phyloP scores from a whole-genome alignment of 2,888 invertebrate genomes.

The Hirtodrosophila duncani region DNA sequence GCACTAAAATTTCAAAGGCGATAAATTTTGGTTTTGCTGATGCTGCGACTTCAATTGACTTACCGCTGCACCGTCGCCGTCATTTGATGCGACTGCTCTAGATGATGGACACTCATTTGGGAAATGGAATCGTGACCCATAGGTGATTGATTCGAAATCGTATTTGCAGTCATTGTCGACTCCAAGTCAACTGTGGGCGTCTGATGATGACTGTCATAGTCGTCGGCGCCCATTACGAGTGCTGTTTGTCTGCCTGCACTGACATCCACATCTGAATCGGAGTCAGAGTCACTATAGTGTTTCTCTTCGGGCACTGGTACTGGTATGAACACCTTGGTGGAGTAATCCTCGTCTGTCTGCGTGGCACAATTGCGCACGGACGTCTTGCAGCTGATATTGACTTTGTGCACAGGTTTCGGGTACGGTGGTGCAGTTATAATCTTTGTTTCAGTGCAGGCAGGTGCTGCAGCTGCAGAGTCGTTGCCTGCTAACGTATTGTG shows the following conservation, averaged over 20 bases:
- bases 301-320: slow-evolving; percentile 93
- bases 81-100: slow-evolving; percentile 79
- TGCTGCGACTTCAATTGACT: neutral
- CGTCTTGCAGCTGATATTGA: slow-evolving; percentile 87
- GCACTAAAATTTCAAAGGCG: slow-evolving; percentile 39
- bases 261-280: slow-evolving; percentile 85
- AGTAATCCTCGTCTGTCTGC: slow-evolving; percentile 85
- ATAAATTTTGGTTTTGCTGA: neutral
- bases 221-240: slow-evolving; percentile 90
- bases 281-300: slow-evolving; percentile 87
- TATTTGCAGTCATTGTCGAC: slow-evolving; percentile 88
- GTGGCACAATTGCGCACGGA: slow-evolving; percentile 84
- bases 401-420: slow-evolving; percentile 86
- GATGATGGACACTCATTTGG: slow-evolving; percentile 79
- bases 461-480: slow-evolving; percentile 19
- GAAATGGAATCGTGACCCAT: slow-evolving; percentile 79
- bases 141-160: slow-evolving; percentile 85
- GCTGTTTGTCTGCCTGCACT: slow-evolving; percentile 82
- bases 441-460: slow-evolving; percentile 82
- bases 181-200: slow-evolving; percentile 92
- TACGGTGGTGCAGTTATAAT: slow-evolving; percentile 89
- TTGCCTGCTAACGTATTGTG: slow-evolving; percentile 26
- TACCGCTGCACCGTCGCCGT: slow-evolving; percentile 82
- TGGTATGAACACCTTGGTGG: slow-evolving; percentile 85
- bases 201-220: slow-evolving; percentile 90